phyloP scores from a whole-genome alignment of 2,113 vertebrate species.

The Patagioenas fasciata region DNA sequence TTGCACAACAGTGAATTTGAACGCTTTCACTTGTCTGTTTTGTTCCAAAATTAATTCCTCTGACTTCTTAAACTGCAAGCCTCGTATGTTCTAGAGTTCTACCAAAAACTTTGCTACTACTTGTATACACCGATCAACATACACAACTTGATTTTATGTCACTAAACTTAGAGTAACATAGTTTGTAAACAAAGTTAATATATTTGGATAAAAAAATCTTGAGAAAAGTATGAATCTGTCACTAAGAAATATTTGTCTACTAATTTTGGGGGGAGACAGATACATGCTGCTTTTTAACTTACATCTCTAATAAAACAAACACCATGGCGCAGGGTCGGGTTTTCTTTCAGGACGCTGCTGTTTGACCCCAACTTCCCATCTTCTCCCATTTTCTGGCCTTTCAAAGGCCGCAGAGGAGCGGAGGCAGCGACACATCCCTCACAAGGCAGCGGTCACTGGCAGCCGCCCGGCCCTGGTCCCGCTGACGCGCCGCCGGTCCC shows the following conservation, averaged over 20 bases:
- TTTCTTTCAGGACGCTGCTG: not conserved
- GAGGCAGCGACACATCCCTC: not conserved
- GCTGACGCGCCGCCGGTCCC: not conserved
- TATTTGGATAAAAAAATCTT: constrained; percentile 36
- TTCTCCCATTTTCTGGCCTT: not conserved
- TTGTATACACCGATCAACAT: not conserved
- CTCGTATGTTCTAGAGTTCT: not conserved
- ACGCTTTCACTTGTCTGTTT: not conserved
- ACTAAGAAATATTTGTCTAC: not conserved
- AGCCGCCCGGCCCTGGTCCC: rapidly evolving
- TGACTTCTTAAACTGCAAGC: not conserved
- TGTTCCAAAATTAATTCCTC: not conserved
- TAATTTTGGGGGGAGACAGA: not conserved
- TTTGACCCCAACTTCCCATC: not conserved
- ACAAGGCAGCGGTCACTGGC: not conserved
- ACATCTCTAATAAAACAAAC: constrained; percentile 56
- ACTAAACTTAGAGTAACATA: not conserved
- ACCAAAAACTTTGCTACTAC: not conserved
- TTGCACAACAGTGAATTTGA: not conserved
- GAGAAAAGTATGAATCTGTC: not conserved
- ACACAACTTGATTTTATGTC: not conserved
- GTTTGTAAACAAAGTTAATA: constrained; percentile 48
- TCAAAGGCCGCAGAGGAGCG: rapidly evolving
- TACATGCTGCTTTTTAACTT: constrained; percentile 13
- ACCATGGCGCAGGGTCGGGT: not conserved